Conservation (phyloP, 2,113 vertebrate species). For the Muntiacus reevesi region DNA sequence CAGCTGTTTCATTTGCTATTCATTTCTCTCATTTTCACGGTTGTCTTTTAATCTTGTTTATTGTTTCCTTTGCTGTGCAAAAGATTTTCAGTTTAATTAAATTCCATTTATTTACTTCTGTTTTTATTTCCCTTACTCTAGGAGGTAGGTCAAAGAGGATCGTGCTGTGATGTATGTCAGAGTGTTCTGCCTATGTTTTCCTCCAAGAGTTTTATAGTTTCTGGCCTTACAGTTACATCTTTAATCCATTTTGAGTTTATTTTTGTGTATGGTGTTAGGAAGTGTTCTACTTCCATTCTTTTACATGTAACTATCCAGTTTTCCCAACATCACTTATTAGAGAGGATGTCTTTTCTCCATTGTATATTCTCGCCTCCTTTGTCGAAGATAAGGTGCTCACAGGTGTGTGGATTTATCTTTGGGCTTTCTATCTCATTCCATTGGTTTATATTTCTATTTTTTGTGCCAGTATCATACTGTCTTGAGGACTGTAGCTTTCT, state of each 20-base stretch:
- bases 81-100: background rate
- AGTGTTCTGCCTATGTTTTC: background rate
- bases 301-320: background rate
- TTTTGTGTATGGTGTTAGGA: background rate
- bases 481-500: background rate
- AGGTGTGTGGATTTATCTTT: background rate
- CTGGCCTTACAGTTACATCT: background rate
- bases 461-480: background rate
- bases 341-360: background rate
- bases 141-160: background rate
- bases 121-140: background rate
- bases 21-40: background rate
- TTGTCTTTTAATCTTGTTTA: background rate
- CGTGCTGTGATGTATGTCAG: background rate
- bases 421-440: background rate
- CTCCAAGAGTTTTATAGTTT: background rate
- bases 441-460: background rate
- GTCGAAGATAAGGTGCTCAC: background rate
- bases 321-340: background rate
- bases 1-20: background rate
- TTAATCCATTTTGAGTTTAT: background rate
- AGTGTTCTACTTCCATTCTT: background rate
- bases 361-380: background rate
- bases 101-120: background rate
- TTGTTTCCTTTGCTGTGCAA: background rate